phyloP scores from a whole-genome alignment of 1,140 invertebrate genomes.

The Drosophila lini region DNA sequence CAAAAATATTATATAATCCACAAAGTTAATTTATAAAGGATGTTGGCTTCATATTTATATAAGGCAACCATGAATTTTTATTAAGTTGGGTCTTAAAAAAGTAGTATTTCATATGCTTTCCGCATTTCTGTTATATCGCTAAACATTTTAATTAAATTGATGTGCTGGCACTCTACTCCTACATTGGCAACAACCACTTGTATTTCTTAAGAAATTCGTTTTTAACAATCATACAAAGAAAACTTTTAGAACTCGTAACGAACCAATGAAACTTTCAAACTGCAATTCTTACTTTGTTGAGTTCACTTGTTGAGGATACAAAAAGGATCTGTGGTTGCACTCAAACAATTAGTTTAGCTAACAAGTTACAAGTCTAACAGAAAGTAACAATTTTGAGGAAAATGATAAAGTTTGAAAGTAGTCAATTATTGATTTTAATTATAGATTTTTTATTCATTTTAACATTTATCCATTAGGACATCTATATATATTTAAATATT shows the following conservation, averaged over 20 bases:
- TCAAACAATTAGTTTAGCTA: neutral
- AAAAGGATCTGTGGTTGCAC: neutral
- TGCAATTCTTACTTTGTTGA: constrained; percentile 12
- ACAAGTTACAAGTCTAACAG: constrained; percentile 4
- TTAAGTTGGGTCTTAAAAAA: too few species aligned
- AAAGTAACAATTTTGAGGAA: neutral
- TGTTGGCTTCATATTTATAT: too few species aligned
- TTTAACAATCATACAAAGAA: neutral
- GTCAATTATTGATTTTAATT: neutral
- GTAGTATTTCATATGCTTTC: too few species aligned
- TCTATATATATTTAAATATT: too few species aligned
- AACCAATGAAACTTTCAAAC: constrained; percentile 15
- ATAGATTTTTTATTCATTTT: too few species aligned
- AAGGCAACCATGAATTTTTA: too few species aligned
- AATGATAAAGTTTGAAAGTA: neutral
- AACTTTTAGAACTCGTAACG: neutral
- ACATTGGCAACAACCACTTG: neutral
- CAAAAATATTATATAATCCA: neutral
- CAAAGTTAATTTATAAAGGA: too few species aligned
- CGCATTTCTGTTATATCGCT: too few species aligned
- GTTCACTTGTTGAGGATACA: neutral
- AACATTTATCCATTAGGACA: too few species aligned
- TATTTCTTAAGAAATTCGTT: neutral
- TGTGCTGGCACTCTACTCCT: neutral
- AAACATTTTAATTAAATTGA: neutral